Evolutionary conservation across 2,888 invertebrate genomes (phyloP).

Genomic region (Tetranychus piercei): DNA sequence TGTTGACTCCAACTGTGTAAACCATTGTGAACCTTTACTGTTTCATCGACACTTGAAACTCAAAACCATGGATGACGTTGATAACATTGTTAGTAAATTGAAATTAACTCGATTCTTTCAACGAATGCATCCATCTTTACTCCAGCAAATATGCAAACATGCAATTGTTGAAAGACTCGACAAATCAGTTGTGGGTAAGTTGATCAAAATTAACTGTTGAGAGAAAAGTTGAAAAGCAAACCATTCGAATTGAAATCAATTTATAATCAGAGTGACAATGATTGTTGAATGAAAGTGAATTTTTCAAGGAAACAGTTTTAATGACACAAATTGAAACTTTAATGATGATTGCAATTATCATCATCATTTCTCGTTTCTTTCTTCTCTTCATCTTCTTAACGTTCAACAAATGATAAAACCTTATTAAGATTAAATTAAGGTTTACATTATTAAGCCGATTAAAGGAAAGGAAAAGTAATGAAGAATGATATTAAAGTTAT

Average conservation of each 20-base stretch:
- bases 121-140: conserved; percentile 44
- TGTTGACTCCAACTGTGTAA: too few relatives aligned
- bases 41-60: neutral
- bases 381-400: too few relatives aligned
- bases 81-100: conserved; percentile 48
- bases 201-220: neutral
- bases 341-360: too few relatives aligned
- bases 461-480: too few relatives aligned
- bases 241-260: neutral
- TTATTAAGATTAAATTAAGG: too few relatives aligned
- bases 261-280: neutral
- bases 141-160: conserved; percentile 53
- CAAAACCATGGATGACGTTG: conserved; percentile 51
- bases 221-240: neutral
- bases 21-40: too few relatives aligned
- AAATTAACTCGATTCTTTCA: conserved; percentile 42
- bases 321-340: too few relatives aligned
- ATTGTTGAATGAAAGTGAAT: neutral
- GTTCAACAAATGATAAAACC: too few relatives aligned
- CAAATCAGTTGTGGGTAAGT: conserved; percentile 50
- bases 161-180: conserved; percentile 59
- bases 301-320: too few relatives aligned
- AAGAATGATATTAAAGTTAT: too few relatives aligned
- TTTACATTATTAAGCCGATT: too few relatives aligned
- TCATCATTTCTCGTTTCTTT: too few relatives aligned